Percentiles rank a stretch among this genome's conserved stretches.
phyloP scores from a whole-genome alignment of 1,140 invertebrate species.

The Lordiphosa collinella region DNA sequence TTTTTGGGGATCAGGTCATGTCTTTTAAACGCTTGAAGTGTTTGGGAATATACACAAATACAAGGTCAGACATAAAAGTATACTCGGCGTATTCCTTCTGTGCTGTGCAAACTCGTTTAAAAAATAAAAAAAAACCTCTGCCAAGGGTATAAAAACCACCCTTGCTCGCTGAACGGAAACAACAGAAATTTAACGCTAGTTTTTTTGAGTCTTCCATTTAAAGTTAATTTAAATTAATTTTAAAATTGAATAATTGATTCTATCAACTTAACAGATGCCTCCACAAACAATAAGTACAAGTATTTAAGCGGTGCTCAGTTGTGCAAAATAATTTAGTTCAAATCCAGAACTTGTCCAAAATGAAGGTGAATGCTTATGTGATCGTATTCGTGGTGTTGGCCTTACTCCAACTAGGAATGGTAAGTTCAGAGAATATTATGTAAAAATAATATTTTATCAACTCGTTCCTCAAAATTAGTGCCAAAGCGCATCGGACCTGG shows the following conservation, averaged over 20 bases:
- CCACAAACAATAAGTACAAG: not conserved
- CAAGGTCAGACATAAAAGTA: no score
- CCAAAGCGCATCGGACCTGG: slow-evolving; percentile 41
- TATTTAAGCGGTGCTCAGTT: slow-evolving; percentile 33
- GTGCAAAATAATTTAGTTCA: slow-evolving; percentile 1
- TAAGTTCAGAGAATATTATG: not conserved
- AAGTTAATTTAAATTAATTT: slow-evolving; percentile 13
- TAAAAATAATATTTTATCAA: no score
- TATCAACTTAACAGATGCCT: slow-evolving; percentile 48
- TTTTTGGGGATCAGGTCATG: no score
- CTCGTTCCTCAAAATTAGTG: slow-evolving; percentile 4
- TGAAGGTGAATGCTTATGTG: slow-evolving; percentile 27
- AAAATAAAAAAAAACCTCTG: no score
- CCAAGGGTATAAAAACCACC: no score
- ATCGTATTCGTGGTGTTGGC: slow-evolving; percentile 16
- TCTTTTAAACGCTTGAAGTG: no score
- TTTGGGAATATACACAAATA: no score
- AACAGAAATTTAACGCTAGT: slow-evolving; percentile 26
- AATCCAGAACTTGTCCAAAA: slow-evolving; percentile 11
- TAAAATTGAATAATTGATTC: slow-evolving; percentile 41
- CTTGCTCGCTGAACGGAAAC: slow-evolving; percentile 24
- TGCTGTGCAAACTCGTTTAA: no score
- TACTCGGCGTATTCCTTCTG: no score
- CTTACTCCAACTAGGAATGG: slow-evolving; percentile 18
- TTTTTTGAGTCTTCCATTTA: slow-evolving; percentile 4